Evolutionary conservation across 1,140 invertebrate genomes (phyloP).

Genomic region (Rhopalosiphum padi): DNA sequence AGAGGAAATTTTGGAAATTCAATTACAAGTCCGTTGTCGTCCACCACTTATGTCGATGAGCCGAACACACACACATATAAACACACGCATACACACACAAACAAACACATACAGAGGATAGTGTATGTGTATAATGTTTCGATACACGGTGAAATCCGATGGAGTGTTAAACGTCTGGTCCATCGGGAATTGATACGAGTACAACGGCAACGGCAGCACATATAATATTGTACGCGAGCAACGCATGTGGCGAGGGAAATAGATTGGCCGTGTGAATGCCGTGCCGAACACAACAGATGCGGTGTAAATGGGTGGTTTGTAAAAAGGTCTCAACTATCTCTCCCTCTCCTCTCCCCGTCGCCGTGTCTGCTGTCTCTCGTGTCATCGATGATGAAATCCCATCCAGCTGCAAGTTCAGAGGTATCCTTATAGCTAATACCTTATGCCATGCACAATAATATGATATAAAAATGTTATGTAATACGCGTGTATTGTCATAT

Average conservation of each 20-base stretch:
- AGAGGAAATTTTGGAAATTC: slow-evolving; percentile 40
- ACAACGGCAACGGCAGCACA: neutral
- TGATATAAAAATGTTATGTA: neutral
- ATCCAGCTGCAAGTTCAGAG: neutral
- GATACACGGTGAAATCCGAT: slow-evolving; percentile 41
- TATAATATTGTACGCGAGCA: neutral
- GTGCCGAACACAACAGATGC: neutral
- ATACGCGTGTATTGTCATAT: neutral
- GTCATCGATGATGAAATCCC: neutral
- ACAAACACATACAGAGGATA: neutral
- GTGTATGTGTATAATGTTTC: neutral
- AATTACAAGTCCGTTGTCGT: slow-evolving; percentile 51
- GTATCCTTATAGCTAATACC: neutral
- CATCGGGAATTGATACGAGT: slow-evolving; percentile 48
- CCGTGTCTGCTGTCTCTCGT: neutral
- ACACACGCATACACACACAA: too few species aligned
- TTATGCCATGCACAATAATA: neutral
- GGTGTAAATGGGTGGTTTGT: slow-evolving; percentile 12
- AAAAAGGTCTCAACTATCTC: slow-evolving; percentile 30
- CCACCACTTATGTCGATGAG: slow-evolving; percentile 55
- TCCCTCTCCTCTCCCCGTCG: neutral
- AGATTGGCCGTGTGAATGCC: slow-evolving; percentile 48
- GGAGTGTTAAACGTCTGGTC: slow-evolving; percentile 56
- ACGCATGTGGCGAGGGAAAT: neutral
- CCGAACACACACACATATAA: neutral